Conservation (phyloP, 2,113 vertebrate species). For the Micronycteris hirsuta region DNA sequence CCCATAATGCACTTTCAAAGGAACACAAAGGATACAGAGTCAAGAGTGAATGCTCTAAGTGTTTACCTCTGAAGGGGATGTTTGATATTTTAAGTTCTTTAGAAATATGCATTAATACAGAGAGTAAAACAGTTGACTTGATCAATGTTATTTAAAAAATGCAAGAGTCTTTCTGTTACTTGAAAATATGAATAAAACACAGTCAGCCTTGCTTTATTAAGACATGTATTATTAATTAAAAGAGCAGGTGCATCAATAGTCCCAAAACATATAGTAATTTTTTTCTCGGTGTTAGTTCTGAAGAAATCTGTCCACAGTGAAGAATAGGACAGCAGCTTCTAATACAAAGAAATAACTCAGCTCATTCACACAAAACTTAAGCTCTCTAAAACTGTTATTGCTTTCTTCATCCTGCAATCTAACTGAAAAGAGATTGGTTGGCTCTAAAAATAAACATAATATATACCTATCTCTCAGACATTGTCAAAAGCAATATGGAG, state of each 20-base stretch:
- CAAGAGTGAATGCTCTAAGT: neutral
- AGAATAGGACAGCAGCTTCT: neutral
- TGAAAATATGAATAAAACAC: constrained; percentile 57
- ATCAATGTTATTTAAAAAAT: neutral
- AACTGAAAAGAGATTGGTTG: constrained; percentile 72
- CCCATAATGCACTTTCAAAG: constrained; percentile 1
- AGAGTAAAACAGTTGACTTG: neutral
- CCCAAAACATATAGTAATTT: constrained; percentile 13
- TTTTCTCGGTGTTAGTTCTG: neutral
- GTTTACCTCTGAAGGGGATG: constrained; percentile 27
- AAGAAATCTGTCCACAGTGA: constrained; percentile 41
- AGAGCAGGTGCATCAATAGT: neutral
- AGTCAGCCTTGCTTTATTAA: neutral
- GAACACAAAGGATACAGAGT: constrained; percentile 27
- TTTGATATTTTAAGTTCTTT: neutral
- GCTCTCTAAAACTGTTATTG: constrained; percentile 55
- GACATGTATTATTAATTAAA: constrained; percentile 60
- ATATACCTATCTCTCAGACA: constrained; percentile 69
- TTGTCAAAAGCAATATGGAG: constrained; percentile 76
- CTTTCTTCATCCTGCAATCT: constrained; percentile 54
- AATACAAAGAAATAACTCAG: neutral
- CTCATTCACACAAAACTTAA: constrained; percentile 49
- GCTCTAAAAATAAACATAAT: constrained; percentile 82
- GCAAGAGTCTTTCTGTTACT: constrained; percentile 37
- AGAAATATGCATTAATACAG: neutral